These are phyloP conservation scores for Scolopax rusticola DNA, from an alignment of 2,797 vertebrate genomes.

Conservation along the genomic window DNA sequence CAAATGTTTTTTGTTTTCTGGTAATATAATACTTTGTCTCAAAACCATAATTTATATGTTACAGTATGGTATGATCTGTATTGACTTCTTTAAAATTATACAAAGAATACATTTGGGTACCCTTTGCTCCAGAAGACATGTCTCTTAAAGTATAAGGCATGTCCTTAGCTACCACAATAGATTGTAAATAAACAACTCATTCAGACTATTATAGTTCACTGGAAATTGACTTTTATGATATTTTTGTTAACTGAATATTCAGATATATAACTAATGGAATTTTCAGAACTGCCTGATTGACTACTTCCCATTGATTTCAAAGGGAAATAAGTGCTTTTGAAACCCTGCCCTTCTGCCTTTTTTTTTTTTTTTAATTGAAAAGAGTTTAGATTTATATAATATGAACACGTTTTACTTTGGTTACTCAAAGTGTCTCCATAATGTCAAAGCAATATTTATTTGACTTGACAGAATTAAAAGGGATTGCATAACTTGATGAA, in stretches of 20 bases:
- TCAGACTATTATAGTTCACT: background rate
- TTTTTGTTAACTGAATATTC: conserved; percentile 6
- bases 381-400: background rate
- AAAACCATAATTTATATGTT: background rate
- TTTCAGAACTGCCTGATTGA: background rate
- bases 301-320: background rate
- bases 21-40: background rate
- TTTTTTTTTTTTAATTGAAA: background rate
- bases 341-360: background rate
- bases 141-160: background rate
- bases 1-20: background rate
- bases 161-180: background rate
- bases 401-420: background rate
- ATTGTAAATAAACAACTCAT: background rate
- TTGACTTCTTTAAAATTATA: background rate
- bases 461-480: conserved; percentile 28
- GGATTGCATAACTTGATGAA: background rate
- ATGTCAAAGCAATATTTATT: background rate
- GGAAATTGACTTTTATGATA: background rate
- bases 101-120: background rate
- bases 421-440: background rate
- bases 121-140: background rate
- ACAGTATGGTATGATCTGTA: background rate
- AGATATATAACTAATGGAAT: background rate
- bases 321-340: background rate